phyloP scores from a whole-genome alignment of 2,113 vertebrate species.

The Taxidea taxus region DNA sequence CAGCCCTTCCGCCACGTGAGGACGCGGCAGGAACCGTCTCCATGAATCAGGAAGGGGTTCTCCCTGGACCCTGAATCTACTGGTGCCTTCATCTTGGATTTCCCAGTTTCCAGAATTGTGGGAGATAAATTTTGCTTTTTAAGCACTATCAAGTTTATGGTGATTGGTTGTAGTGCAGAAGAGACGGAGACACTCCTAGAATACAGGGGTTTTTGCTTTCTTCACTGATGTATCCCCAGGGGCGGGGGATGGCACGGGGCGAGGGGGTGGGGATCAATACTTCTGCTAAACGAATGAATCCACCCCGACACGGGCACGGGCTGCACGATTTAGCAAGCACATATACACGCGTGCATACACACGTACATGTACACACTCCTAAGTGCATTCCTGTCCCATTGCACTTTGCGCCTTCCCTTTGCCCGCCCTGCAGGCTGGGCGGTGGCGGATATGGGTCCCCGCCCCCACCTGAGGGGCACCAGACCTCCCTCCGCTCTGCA shows the following conservation, averaged over 20 bases:
- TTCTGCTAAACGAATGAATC: background rate
- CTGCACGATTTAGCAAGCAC: background rate
- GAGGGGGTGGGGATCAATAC: background rate
- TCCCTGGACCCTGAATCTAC: background rate
- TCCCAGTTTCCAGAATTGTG: background rate
- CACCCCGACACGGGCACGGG: background rate
- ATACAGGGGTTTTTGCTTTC: background rate
- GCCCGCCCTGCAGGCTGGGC: background rate
- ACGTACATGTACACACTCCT: background rate
- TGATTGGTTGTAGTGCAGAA: background rate
- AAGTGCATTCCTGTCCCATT: background rate
- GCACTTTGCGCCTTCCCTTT: background rate
- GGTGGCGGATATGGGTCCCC: no score
- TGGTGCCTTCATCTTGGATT: background rate
- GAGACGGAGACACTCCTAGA: background rate
- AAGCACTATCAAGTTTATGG: background rate
- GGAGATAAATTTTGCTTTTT: background rate
- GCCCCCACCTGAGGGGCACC: background rate
- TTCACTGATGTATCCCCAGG: background rate
- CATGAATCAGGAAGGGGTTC: background rate
- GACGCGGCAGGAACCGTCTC: background rate
- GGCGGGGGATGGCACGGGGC: background rate
- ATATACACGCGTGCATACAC: background rate
- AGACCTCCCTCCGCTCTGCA: fast-evolving
- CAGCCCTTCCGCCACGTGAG: background rate